A percentile compares a stretch with the other conserved stretches of the same genome.
phyloP scores from a whole-genome alignment of 2,888 invertebrate species.

The Lasioglossum vierecki region DNA sequence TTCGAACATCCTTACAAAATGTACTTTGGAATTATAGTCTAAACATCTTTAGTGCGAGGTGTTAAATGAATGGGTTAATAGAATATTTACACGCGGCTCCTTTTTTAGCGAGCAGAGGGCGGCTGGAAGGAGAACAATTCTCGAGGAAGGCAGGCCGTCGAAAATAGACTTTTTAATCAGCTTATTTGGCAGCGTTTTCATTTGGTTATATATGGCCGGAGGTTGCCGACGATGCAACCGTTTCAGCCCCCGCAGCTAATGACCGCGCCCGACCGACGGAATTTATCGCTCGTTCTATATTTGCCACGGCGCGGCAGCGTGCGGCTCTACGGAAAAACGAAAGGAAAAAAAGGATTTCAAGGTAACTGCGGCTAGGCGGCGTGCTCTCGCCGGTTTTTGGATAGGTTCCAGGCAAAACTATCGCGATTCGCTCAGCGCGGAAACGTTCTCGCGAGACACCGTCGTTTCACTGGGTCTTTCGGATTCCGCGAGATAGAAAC shows the following conservation, averaged over 20 bases:
- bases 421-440: slow-evolving; percentile 37
- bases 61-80: background rate
- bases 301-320: slow-evolving; percentile 7
- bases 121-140: background rate
- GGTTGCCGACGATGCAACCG: slow-evolving; percentile 68
- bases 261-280: slow-evolving; percentile 60
- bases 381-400: slow-evolving; percentile 43
- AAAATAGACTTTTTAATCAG: slow-evolving; percentile 60
- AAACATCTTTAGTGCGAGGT: background rate
- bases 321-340: slow-evolving; percentile 13
- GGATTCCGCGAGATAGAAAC: slow-evolving; percentile 5
- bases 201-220: slow-evolving; percentile 63
- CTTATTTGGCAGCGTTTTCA: slow-evolving; percentile 71
- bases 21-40: too few species aligned
- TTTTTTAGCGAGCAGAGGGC: background rate
- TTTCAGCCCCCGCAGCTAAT: slow-evolving; percentile 58
- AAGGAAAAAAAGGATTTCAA: slow-evolving; percentile 27
- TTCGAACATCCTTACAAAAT: too few species aligned
- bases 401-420: slow-evolving; percentile 62
- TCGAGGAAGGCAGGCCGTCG: background rate
- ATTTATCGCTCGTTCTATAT: slow-evolving; percentile 67
- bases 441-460: slow-evolving; percentile 29
- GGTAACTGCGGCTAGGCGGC: slow-evolving; percentile 45
- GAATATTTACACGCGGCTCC: background rate
- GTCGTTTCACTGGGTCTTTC: background rate